phyloP scores from a whole-genome alignment of 2,888 invertebrate genomes.

The Clanis bilineata region DNA sequence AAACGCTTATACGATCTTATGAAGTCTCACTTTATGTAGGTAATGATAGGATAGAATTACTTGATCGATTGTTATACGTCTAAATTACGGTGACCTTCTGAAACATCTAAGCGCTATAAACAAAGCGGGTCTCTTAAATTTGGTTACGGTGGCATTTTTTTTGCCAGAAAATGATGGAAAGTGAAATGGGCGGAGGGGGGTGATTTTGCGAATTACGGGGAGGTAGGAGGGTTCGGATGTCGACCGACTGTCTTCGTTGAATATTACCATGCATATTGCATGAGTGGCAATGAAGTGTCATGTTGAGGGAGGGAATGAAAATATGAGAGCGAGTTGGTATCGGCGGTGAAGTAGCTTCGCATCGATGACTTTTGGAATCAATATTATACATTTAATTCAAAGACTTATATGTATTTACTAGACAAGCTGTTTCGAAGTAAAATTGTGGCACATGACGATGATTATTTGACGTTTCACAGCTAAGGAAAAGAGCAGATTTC shows the following conservation, averaged over 20 bases:
- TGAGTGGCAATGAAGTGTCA: slow-evolving; percentile 69
- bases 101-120: slow-evolving; percentile 1
- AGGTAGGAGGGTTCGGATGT: slow-evolving; percentile 31
- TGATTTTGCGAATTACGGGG: slow-evolving; percentile 54
- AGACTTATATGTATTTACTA: too few species aligned
- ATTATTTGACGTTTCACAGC: too few species aligned
- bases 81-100: not conserved
- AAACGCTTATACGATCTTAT: slow-evolving; percentile 13
- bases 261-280: slow-evolving; percentile 74
- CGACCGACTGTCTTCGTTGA: slow-evolving; percentile 43
- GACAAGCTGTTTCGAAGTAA: too few species aligned
- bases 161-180: slow-evolving; percentile 39
- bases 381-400: not conserved
- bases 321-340: slow-evolving; percentile 41
- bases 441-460: too few species aligned
- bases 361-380: not conserved
- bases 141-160: not conserved
- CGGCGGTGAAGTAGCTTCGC: slow-evolving; percentile 1
- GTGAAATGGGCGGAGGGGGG: not conserved
- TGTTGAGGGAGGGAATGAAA: slow-evolving; percentile 40
- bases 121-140: not conserved
- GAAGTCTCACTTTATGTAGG: slow-evolving; percentile 14
- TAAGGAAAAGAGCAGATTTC: too few species aligned
- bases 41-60: slow-evolving; percentile 14
- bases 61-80: slow-evolving; percentile 15